phyloP scores from a whole-genome alignment of 2,888 invertebrate genomes.

The Podabrus alpinus region DNA sequence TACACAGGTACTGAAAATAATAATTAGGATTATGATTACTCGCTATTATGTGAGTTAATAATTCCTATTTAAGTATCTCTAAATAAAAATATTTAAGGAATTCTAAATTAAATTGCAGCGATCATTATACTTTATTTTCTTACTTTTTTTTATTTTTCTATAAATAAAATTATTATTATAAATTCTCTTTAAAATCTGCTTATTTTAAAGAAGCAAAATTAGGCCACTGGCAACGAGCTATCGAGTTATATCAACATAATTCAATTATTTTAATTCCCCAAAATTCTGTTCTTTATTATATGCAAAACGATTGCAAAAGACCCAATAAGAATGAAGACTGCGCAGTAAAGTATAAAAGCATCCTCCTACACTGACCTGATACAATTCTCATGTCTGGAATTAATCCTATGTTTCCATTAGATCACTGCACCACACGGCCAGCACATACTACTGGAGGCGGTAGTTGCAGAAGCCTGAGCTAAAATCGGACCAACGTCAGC shows the following conservation, averaged over 20 bases:
- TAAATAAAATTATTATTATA: slow-evolving; percentile 5
- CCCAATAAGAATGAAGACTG: slow-evolving; percentile 19
- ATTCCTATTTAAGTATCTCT: neutral
- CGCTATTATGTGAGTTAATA: neutral
- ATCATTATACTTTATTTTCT: neutral
- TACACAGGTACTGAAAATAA: neutral
- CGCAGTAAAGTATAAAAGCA: slow-evolving; percentile 16
- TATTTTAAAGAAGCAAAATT: slow-evolving; percentile 8
- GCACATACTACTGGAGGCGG: slow-evolving; percentile 36
- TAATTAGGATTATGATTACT: neutral
- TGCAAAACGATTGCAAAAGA: slow-evolving; percentile 15
- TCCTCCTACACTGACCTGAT: slow-evolving; percentile 41
- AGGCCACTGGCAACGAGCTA: slow-evolving; percentile 5
- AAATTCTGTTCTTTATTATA: neutral
- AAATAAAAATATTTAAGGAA: neutral
- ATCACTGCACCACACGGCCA: slow-evolving; percentile 39
- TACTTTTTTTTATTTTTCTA: slow-evolving; percentile 12
- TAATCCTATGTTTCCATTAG: slow-evolving; percentile 40
- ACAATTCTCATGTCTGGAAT: slow-evolving; percentile 41
- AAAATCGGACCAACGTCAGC: slow-evolving; percentile 41
- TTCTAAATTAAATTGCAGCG: neutral
- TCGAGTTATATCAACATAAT: neutral
- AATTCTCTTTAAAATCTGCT: neutral
- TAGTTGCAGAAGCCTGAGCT: slow-evolving; percentile 36
- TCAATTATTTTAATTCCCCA: neutral